These are phyloP conservation scores for Vulpes lagopus DNA, from an alignment of 2,113 vertebrate genomes.

Conservation along the genomic window DNA sequence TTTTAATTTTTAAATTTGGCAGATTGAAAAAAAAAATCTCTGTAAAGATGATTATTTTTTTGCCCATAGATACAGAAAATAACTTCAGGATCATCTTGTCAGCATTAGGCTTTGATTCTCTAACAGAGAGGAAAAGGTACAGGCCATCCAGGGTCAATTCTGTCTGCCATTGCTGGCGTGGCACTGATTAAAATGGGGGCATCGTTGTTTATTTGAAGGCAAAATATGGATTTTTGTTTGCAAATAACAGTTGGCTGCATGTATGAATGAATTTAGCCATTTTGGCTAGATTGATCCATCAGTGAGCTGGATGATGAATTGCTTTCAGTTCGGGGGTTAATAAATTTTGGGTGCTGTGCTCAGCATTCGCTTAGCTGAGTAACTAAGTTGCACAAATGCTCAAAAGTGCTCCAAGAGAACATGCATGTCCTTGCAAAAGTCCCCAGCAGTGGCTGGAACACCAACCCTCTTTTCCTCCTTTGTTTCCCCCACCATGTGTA, in stretches of 20 bases:
- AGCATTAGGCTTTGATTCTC: background rate
- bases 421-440: background rate
- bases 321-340: background rate
- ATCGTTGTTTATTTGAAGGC: background rate
- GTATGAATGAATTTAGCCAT: background rate
- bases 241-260: background rate
- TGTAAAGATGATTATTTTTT: background rate
- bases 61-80: background rate
- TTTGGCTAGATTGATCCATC: background rate
- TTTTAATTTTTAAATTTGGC: slow-evolving; percentile 13
- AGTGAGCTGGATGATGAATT: background rate
- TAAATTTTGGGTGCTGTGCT: background rate
- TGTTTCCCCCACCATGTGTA: background rate
- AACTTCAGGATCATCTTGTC: background rate
- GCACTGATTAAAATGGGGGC: background rate
- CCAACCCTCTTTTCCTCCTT: accelerated
- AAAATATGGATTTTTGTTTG: background rate
- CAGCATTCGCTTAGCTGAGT: background rate
- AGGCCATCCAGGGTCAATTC: background rate
- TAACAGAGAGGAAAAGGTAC: background rate
- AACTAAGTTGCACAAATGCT: background rate
- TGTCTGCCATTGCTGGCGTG: background rate
- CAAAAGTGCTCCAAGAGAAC: background rate
- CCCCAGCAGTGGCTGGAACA: background rate
- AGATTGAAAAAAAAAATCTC: background rate